Evolutionary conservation across 2,113 vertebrate species (phyloP).

Genomic region (Todiramphus chloris): DNA sequence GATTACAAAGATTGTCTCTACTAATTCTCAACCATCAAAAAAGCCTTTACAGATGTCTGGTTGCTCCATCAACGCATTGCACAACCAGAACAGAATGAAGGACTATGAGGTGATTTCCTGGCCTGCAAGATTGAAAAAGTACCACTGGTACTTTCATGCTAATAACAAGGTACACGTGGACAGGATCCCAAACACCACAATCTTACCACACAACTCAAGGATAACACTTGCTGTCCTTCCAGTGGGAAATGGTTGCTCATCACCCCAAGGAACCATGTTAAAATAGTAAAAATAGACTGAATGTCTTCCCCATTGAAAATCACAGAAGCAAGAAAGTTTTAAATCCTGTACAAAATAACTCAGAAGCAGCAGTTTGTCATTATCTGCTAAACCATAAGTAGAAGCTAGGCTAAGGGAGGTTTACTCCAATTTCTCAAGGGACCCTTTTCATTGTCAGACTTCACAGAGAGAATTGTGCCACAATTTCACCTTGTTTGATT

Average conservation of each 20-base stretch:
- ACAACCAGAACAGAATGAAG: not conserved
- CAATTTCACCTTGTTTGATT: conserved; percentile 32
- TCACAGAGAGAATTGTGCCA: not conserved
- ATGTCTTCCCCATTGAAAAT: not conserved
- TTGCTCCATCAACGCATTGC: not conserved
- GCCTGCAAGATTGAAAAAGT: not conserved
- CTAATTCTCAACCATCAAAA: not conserved
- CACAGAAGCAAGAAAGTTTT: not conserved
- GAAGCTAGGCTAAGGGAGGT: not conserved
- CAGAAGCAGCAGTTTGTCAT: not conserved
- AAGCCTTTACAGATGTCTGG: not conserved
- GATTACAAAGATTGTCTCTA: not conserved
- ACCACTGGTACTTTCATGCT: not conserved
- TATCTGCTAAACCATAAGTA: not conserved
- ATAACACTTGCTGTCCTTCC: not conserved
- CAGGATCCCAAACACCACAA: not conserved
- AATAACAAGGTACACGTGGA: not conserved
- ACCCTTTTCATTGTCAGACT: not conserved
- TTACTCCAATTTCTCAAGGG: not conserved
- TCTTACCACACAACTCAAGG: not conserved
- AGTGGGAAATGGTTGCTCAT: not conserved
- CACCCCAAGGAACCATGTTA: not conserved
- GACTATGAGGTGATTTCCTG: not conserved
- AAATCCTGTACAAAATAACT: not conserved
- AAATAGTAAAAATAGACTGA: not conserved